Evolutionary conservation across 2,888 invertebrate species (phyloP).

Genomic region (Kuschelorhynchus macadamiae): DNA sequence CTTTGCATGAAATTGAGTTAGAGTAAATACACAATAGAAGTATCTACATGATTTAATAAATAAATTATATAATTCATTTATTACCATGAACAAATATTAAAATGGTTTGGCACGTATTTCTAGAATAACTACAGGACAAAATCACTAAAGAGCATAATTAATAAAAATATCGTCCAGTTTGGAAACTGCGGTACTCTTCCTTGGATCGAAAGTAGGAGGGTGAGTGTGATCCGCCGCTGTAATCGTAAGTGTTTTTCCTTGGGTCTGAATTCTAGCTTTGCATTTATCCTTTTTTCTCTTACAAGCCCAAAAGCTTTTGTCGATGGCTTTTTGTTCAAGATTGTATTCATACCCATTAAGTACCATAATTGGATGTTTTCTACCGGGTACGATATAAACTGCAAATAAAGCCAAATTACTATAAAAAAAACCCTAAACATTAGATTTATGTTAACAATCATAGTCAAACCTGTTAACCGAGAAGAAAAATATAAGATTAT

Average conservation of each 20-base stretch:
- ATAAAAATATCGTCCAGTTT: slow-evolving; percentile 17
- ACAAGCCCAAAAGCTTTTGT: slow-evolving; percentile 25
- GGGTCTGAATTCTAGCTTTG: slow-evolving; percentile 17
- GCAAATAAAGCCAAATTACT: no score
- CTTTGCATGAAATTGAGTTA: no score
- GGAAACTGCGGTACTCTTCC: not conserved
- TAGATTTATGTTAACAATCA: no score
- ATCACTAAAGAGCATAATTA: not conserved
- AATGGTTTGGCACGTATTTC: no score
- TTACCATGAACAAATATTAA: no score
- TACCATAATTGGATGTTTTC: slow-evolving; percentile 24
- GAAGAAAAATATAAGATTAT: no score
- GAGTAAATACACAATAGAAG: no score
- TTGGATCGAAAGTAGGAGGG: slow-evolving; percentile 13
- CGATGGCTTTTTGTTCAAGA: slow-evolving; percentile 18
- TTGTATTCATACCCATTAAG: slow-evolving; percentile 25
- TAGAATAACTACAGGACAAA: no score
- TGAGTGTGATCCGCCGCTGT: slow-evolving; percentile 15
- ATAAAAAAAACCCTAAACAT: no score
- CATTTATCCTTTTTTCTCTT: slow-evolving; percentile 19
- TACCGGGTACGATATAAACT: slow-evolving; percentile 13
- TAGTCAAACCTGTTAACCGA: no score
- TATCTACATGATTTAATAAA: no score
- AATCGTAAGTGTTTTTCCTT: slow-evolving; percentile 22
- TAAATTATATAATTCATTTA: no score